Base-by-base conservation (phyloP, 2,888 invertebrate species). In the Toxonevra muliebris region DNA sequence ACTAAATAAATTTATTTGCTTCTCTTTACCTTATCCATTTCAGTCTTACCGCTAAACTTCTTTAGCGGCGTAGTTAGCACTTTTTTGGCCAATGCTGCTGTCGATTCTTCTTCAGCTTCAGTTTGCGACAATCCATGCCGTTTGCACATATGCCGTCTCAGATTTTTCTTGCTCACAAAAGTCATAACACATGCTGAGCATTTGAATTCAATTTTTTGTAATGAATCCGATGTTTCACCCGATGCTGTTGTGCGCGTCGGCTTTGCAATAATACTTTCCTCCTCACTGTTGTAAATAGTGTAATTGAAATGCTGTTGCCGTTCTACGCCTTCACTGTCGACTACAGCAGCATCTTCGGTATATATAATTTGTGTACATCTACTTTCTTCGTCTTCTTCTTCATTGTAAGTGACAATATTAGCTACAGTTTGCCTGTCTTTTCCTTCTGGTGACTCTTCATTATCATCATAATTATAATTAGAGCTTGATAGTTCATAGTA, bases 261-360 rank as follows among this genome's bases (percentile, higher is more conserved):
- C 19, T 75, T 70, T 5, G 72, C 65, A 2, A 74, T 62, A 30
- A 74, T 71, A 58, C 75, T 74, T n/a, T 74, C 71, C n/a, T 71
- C 75, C 0, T 71, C 72, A 55, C 71, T 75, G 43, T 76, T 75
- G 9, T 76, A 73, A n/a, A 80, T 76, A 8, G 75, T 75, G 61
- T 78, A 75, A 58, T 77, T 78, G 57, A 75, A 81, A 60, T 80
- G 76, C 67, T 71, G 69, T 72, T 68, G 70, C 9, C 53, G 3
- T 30, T 30, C 30, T 30, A 30, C 30, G 7, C 3, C 66, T n/a
- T 45, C 43, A 8, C 61, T 59, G 9, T 55, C 61, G n/a, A 61
- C 66, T 17, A 19, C 45, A 42, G 65, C 65, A 50, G 15, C 20
- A 45, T 60, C 50, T 40, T 72, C 68, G 45, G 63, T 19, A 12